A percentile compares a stretch with the other conserved stretches of the same genome.
phyloP scores from a whole-genome alignment of 2,113 vertebrate species.

The Acrocephalus kingi region DNA sequence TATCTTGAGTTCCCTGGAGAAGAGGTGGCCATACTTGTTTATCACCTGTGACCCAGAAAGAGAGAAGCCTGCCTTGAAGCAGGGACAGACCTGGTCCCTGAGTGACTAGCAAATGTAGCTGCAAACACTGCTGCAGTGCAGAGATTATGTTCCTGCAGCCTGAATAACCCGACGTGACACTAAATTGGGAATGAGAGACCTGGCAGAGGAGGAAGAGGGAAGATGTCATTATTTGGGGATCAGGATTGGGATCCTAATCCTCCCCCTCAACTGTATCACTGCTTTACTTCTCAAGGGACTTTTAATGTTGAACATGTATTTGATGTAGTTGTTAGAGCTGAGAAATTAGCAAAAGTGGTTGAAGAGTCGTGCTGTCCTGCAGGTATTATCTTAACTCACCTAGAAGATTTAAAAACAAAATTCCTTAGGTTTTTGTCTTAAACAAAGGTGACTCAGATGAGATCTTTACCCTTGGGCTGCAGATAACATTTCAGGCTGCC shows the following conservation, averaged over 20 bases:
- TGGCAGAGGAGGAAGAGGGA: background rate
- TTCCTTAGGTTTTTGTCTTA: background rate
- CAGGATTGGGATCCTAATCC: background rate
- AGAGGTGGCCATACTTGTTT: background rate
- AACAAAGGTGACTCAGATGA: background rate
- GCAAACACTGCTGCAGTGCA: background rate
- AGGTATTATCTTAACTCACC: background rate
- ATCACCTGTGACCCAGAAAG: background rate
- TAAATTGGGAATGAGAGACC: background rate
- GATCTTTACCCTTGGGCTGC: background rate
- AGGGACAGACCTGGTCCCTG: background rate
- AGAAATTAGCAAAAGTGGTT: background rate
- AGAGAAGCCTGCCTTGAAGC: background rate
- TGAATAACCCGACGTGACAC: background rate
- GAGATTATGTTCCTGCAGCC: background rate
- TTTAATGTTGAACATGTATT: background rate
- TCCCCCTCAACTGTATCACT: fast-evolving
- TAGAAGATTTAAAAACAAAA: background rate
- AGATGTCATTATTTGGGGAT: background rate
- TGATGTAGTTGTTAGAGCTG: background rate
- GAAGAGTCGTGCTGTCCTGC: background rate
- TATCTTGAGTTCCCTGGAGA: background rate
- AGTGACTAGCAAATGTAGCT: background rate
- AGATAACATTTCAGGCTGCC: background rate
- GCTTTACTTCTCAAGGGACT: background rate